A percentile compares a stretch with the other conserved stretches of the same genome.
Evolutionary conservation across 2,888 invertebrate species (phyloP).

Genomic region (Cordilura impudica): DNA sequence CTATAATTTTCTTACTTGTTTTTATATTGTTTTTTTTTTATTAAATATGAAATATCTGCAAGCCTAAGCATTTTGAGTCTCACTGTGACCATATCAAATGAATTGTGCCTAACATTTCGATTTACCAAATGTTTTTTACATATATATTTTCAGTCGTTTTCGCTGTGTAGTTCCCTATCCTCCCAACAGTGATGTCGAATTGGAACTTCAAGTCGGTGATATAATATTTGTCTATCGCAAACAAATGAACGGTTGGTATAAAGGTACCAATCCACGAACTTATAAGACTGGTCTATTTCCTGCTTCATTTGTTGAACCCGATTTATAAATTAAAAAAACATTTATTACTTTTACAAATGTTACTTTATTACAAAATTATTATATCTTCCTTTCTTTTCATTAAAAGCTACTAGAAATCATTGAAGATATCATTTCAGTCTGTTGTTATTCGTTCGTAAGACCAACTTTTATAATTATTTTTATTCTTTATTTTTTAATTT

Average conservation of each 20-base stretch:
- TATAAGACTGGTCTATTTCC: conserved; percentile 96
- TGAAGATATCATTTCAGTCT: conserved; percentile 24
- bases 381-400: not conserved
- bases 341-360: conserved; percentile 29
- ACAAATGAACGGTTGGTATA: conserved; percentile 97
- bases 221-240: conserved; percentile 94
- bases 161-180: conserved; percentile 96
- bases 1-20: too few species aligned
- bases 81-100: too few species aligned
- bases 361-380: conserved; percentile 21
- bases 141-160: conserved; percentile 82
- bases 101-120: too few species aligned
- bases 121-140: too few species aligned
- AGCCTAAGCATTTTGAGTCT: too few species aligned
- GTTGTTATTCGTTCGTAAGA: not conserved
- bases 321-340: conserved; percentile 68
- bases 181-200: conserved; percentile 94
- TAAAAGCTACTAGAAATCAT: not conserved
- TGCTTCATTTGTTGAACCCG: conserved; percentile 92
- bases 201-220: conserved; percentile 93
- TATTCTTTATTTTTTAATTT: not conserved
- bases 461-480: not conserved
- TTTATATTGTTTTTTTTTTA: too few species aligned
- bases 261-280: conserved; percentile 92
- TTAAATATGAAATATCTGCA: too few species aligned